phyloP scores from a whole-genome alignment of 2,113 vertebrate species.

The Colaptes auratus region DNA sequence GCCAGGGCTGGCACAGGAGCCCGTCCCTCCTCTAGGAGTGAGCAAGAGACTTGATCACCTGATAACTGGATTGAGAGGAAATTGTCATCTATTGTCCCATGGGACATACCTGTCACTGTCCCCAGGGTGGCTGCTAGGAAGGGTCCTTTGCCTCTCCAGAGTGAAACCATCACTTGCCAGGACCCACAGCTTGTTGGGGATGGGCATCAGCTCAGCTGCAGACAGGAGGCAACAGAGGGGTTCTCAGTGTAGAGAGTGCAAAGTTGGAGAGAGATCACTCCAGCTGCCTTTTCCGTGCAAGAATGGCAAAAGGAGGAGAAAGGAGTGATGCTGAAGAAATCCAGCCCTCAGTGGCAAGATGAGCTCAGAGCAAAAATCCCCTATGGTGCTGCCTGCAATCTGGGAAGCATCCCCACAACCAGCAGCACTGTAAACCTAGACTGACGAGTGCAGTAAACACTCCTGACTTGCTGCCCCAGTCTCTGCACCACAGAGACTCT shows the following conservation, averaged over 20 bases:
- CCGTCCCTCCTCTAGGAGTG: neutral
- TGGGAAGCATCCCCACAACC: neutral
- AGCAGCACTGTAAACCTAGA: accelerated
- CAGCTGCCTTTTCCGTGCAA: neutral
- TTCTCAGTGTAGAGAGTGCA: neutral
- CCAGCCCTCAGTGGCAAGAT: neutral
- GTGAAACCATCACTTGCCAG: neutral
- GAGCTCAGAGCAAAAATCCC: neutral
- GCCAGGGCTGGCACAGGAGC: accelerated
- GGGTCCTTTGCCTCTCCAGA: accelerated
- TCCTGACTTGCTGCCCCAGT: accelerated
- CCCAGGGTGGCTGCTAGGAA: accelerated
- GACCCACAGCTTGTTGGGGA: neutral
- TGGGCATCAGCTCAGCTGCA: neutral
- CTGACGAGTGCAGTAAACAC: neutral
- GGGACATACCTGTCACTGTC: accelerated
- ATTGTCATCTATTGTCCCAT: neutral
- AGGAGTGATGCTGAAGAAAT: neutral
- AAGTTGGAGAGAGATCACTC: neutral
- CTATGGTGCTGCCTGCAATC: accelerated
- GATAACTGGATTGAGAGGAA: neutral
- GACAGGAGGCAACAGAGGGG: neutral
- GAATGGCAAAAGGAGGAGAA: neutral
- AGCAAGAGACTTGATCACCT: neutral
- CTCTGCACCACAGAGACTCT: neutral